phyloP scores from a whole-genome alignment of 2,888 invertebrate genomes.

The Flexamia atlantica region DNA sequence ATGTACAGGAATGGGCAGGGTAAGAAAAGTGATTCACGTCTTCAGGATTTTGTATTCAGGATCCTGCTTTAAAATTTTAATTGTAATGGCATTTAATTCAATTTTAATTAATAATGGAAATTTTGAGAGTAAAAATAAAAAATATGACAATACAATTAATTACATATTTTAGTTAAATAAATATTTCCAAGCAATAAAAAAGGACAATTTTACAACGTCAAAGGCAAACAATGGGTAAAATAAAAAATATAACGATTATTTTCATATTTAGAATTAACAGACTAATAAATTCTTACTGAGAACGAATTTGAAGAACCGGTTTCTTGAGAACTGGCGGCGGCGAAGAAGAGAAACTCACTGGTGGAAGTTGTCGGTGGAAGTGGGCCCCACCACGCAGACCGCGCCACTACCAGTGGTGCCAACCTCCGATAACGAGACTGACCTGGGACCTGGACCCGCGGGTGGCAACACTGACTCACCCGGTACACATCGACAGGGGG shows the following conservation, averaged over 20 bases:
- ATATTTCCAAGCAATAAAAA: too few species aligned
- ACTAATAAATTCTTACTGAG: neutral
- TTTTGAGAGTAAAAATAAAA: neutral
- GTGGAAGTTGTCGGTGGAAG: neutral
- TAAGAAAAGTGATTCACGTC: neutral
- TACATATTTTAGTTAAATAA: too few species aligned
- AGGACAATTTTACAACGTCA: too few species aligned
- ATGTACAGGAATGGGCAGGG: neutral
- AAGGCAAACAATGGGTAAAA: too few species aligned
- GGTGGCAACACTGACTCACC: constrained; percentile 21
- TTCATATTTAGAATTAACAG: neutral
- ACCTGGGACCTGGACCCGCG: neutral
- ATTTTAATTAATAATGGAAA: too few species aligned
- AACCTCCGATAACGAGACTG: constrained; percentile 9
- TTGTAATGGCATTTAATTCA: too few species aligned
- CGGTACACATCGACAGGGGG: too few species aligned
- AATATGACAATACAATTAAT: neutral
- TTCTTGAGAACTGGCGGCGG: neutral
- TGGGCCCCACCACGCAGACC: neutral
- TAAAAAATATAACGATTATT: neutral
- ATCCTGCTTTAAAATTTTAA: neutral
- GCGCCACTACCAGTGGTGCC: neutral
- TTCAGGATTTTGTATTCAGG: too few species aligned
- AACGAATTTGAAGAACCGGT: constrained; percentile 9
- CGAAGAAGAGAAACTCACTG: constrained; percentile 12